Conservation (phyloP, 1,140 invertebrate species). For the Apis cerana region DNA sequence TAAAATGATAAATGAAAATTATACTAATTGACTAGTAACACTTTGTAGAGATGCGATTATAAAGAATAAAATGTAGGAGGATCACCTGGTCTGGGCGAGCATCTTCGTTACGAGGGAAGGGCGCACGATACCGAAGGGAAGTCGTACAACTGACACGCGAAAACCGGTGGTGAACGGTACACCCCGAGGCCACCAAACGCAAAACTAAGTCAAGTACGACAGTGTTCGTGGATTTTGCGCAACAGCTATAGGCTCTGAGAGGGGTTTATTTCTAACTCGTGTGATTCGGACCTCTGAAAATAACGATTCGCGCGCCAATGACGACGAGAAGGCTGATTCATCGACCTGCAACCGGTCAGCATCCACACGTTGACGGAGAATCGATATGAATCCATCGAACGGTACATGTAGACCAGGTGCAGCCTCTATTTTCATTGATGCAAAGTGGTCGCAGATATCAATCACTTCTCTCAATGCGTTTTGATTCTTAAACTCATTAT, state of each 20-base stretch:
- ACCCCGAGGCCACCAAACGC: slow-evolving; percentile 63
- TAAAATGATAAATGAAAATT: too few species aligned
- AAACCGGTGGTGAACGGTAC: slow-evolving; percentile 41
- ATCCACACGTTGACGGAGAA: slow-evolving; percentile 22
- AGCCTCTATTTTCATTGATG: slow-evolving; percentile 41
- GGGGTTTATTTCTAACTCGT: slow-evolving; percentile 72
- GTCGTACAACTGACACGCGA: neutral
- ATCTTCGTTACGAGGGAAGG: slow-evolving; percentile 37
- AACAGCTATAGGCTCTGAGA: slow-evolving; percentile 53
- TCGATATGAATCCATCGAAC: slow-evolving; percentile 13
- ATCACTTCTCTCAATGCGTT: neutral
- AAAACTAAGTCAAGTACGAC: slow-evolving; percentile 74
- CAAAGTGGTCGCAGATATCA: slow-evolving; percentile 49
- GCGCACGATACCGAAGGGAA: slow-evolving; percentile 1
- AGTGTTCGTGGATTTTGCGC: slow-evolving; percentile 63
- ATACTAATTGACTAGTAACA: too few species aligned
- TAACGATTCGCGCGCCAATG: slow-evolving; percentile 63
- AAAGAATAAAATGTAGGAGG: neutral
- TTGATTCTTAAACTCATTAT: neutral
- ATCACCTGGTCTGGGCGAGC: slow-evolving; percentile 65
- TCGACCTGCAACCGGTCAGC: slow-evolving; percentile 40
- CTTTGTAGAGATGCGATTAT: neutral
- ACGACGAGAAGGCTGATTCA: slow-evolving; percentile 59
- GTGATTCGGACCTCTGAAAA: slow-evolving; percentile 75
- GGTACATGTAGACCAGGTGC: slow-evolving; percentile 13